Evolutionary conservation across 2,888 invertebrate species (phyloP).

Genomic region (Sesia apiformis): DNA sequence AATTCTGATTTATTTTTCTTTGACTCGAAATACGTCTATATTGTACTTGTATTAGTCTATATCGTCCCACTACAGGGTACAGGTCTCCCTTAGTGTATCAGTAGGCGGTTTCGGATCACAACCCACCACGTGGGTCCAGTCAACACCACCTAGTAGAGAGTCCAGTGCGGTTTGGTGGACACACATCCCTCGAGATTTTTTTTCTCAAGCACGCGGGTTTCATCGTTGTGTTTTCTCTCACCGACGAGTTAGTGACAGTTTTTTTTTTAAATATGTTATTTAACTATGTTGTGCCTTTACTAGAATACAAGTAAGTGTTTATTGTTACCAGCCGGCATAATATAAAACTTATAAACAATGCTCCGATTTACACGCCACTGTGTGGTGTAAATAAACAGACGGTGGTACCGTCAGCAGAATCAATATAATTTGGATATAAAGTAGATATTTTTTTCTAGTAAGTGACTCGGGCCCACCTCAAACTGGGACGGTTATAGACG

Average conservation of each 20-base stretch:
- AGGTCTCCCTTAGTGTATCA: no score
- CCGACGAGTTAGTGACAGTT: background rate
- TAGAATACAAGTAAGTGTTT: slow-evolving; percentile 30
- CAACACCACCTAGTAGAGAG: background rate
- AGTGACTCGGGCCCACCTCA: no score
- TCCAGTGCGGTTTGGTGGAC: background rate
- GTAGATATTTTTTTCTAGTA: background rate
- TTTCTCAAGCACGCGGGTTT: background rate
- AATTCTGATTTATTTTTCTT: no score
- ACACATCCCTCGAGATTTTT: background rate
- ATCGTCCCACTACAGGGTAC: no score
- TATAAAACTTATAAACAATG: slow-evolving; percentile 64
- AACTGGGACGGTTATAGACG: no score
- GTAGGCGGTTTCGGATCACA: no score
- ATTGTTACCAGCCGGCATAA: slow-evolving; percentile 45
- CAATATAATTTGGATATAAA: background rate
- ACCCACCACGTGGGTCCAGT: no score
- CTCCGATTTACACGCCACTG: slow-evolving; percentile 57
- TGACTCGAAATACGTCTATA: no score
- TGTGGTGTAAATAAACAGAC: slow-evolving; percentile 48
- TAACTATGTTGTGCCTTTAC: background rate
- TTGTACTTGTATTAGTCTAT: no score
- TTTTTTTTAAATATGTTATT: background rate
- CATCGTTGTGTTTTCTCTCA: background rate
- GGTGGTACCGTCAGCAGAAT: background rate